phyloP scores from a whole-genome alignment of 2,113 vertebrate species.

The Accipiter virgatus region DNA sequence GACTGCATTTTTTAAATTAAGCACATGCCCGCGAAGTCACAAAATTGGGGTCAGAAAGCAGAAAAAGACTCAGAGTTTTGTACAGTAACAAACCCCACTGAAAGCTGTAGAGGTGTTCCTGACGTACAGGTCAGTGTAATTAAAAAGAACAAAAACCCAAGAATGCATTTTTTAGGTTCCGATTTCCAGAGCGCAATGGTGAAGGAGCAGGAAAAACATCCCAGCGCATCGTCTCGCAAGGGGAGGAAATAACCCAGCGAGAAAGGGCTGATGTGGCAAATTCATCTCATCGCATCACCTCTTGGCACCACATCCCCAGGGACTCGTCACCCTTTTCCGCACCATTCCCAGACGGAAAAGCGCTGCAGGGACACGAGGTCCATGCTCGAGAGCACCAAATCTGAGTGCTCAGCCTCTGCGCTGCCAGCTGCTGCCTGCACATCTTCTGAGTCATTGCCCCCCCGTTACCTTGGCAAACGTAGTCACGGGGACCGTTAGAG shows the following conservation, averaged over 20 bases:
- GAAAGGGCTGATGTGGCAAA: background rate
- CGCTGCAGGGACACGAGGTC: fast-evolving
- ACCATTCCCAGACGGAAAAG: background rate
- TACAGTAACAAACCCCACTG: background rate
- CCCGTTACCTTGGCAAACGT: background rate
- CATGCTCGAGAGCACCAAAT: background rate
- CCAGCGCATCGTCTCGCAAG: fast-evolving
- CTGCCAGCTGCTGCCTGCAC: background rate
- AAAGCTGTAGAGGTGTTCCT: background rate
- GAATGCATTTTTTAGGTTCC: background rate
- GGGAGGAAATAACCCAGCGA: fast-evolving
- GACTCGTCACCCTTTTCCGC: fast-evolving
- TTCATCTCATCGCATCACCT: background rate
- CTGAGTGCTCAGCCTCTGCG: fast-evolving
- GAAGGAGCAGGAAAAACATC: background rate
- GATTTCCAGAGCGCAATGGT: background rate
- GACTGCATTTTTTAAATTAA: background rate
- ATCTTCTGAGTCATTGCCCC: background rate
- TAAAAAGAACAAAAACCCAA: background rate
- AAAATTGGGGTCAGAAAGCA: background rate
- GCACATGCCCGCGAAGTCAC: background rate
- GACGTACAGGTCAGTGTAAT: background rate
- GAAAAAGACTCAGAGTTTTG: background rate
- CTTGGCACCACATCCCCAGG: background rate
- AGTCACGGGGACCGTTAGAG: background rate